Evolutionary conservation across 2,113 vertebrate species (phyloP).

Genomic region (Lampris megalopsis): DNA sequence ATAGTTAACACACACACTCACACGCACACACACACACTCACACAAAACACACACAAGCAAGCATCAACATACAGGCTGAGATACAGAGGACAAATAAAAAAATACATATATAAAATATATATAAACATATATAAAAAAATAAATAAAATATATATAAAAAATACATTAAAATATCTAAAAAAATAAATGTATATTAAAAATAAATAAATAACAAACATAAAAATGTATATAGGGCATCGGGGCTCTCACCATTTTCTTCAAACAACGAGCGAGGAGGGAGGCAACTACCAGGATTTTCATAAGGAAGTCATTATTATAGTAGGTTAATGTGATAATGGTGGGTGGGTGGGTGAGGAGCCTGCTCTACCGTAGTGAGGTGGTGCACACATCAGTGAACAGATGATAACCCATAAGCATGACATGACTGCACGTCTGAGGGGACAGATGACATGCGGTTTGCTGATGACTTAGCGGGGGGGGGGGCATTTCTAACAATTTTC

Average conservation of each 20-base stretch:
- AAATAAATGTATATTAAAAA: neutral
- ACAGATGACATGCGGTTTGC: too few relatives aligned
- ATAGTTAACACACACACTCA: slow-evolving; percentile 85
- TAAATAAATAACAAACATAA: slow-evolving; percentile 40
- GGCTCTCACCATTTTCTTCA: slow-evolving; percentile 27
- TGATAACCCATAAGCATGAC: neutral
- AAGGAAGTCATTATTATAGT: slow-evolving; percentile 7
- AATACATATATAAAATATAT: slow-evolving; percentile 5
- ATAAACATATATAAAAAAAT: slow-evolving; percentile 12
- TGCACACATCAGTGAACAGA: neutral
- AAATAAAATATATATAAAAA: neutral
- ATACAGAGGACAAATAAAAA: slow-evolving; percentile 10
- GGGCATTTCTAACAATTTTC: neutral
- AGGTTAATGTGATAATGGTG: too few relatives aligned
- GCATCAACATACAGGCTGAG: slow-evolving; percentile 48
- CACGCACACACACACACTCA: slow-evolving; percentile 3
- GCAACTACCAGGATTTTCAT: slow-evolving; percentile 31
- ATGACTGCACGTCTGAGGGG: neutral
- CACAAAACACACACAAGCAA: slow-evolving; percentile 6
- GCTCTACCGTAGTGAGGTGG: neutral
- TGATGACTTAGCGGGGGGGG: too few relatives aligned
- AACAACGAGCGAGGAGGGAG: slow-evolving; percentile 38
- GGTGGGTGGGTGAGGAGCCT: too few relatives aligned
- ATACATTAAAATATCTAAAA: slow-evolving; percentile 17
- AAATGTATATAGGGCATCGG: slow-evolving; percentile 25